Base-by-base conservation (phyloP, 2,888 invertebrate genomes). In the Resseliella maxima region DNA sequence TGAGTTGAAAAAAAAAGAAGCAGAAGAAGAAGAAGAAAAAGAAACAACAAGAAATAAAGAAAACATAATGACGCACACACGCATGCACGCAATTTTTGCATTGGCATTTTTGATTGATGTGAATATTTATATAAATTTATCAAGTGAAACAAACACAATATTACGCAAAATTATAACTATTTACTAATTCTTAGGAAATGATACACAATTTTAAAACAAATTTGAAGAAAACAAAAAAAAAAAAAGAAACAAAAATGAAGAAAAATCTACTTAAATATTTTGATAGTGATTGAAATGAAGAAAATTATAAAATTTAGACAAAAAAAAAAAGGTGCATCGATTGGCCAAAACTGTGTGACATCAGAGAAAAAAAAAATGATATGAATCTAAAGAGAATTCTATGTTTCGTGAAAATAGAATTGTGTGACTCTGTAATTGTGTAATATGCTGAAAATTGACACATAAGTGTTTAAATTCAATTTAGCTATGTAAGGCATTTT, bases 101-200 rank as follows among this genome's bases (percentile, higher is more conserved):
- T 72, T 31, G 72, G 72, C 59, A 35, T 35, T 31, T 31, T 72
- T 72, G 72, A 31, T 72, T 59, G 59, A 59, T 59, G 5, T 59
- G 15, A 59, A 59, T 59, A n/a, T n/a, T n/a, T n/a, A 31, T 72
- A 72, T 27, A 72, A 83, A 83, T 83, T 83, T 83, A 38, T 83
- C 38, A 38, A 83, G 24, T 83, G 41, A 83, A 59, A 83, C 83
- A 83, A 83, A 83, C 83, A 83, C 83, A 83, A 38, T 38, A 83
- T 72, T 31, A n/a, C n/a, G 38, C 83, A 83, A 83, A 83, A 81
- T 18, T 6, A 54, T 21, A 36, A 81, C 31, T 38, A n/a, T 38
- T 83, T 15, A 38, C 38, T 83, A 38, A 24, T 24, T 36, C 83
- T 38, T 38, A 38, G 36, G 83, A 83, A 83, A 83, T 83, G 21